These are phyloP conservation scores for Pangasius djambal DNA, from an alignment of 2,797 vertebrate genomes.

Conservation along the genomic window DNA sequence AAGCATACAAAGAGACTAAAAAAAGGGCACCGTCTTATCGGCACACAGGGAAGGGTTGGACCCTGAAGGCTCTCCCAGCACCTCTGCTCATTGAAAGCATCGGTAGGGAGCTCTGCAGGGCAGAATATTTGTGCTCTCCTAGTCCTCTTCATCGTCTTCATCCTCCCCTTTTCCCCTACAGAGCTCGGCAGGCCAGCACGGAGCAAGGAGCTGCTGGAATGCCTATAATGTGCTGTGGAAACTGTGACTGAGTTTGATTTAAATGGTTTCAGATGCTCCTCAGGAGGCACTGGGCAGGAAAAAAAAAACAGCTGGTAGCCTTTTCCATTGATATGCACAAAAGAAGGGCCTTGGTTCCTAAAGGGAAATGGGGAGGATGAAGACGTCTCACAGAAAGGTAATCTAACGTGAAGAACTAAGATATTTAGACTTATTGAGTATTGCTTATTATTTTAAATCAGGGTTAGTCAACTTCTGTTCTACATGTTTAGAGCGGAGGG, in stretches of 20 bases:
- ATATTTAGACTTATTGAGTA: constrained; percentile 18
- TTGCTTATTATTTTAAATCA: constrained; percentile 22
- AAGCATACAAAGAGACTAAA: constrained; percentile 68
- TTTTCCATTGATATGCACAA: constrained; percentile 72
- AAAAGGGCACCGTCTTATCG: constrained; percentile 68
- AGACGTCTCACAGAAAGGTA: constrained; percentile 3
- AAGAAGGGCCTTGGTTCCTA: constrained; percentile 55
- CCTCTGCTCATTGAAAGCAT: constrained; percentile 54
- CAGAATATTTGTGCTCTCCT: constrained; percentile 70
- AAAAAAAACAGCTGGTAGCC: constrained; percentile 74
- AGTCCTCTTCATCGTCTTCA: constrained; percentile 74
- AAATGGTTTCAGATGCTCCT: constrained; percentile 80
- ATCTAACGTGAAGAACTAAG: neutral
- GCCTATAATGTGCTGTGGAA: constrained; percentile 76
- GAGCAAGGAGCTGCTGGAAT: constrained; percentile 74
- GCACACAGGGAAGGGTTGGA: constrained; percentile 65
- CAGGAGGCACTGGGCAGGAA: constrained; percentile 63
- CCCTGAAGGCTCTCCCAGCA: constrained; percentile 55
- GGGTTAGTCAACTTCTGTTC: neutral
- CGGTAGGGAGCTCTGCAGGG: constrained; percentile 55
- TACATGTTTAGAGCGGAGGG: neutral
- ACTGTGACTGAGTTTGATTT: constrained; percentile 81
- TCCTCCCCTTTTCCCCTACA: constrained; percentile 61
- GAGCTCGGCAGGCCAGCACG: constrained; percentile 67
- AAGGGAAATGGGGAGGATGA: constrained; percentile 53